Percentiles rank a stretch among this genome's conserved stretches.
These are phyloP conservation scores for Emydocephalus ijimae DNA, from an alignment of 2,113 vertebrate species.

Conservation along the genomic window DNA sequence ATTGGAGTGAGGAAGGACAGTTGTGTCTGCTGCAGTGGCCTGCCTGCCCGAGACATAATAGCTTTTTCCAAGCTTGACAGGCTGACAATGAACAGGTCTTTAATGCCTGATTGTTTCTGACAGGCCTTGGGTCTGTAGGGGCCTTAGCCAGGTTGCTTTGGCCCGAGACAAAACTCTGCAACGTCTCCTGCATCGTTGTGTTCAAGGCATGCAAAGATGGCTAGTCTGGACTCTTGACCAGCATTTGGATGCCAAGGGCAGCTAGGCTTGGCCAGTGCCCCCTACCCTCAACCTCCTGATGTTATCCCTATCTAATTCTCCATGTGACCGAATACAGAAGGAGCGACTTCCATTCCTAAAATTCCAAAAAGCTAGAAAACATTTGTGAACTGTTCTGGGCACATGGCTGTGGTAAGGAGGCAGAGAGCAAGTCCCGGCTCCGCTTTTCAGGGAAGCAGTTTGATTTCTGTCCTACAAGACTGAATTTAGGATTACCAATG, in stretches of 20 bases:
- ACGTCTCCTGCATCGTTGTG: background rate
- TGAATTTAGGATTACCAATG: background rate
- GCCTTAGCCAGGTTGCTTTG: background rate
- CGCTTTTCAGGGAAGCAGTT: too few relatives aligned
- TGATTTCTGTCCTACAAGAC: too few relatives aligned
- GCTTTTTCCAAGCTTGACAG: slow-evolving; percentile 13
- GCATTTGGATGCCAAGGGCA: background rate
- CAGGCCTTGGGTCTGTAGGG: slow-evolving; percentile 17
- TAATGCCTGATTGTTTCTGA: slow-evolving; percentile 29
- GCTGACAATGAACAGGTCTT: background rate
- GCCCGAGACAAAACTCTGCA: background rate
- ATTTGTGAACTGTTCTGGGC: too few relatives aligned
- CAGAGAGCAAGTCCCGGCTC: background rate
- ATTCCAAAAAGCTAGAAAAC: background rate
- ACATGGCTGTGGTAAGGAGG: too few relatives aligned
- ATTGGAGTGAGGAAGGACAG: background rate
- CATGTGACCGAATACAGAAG: background rate
- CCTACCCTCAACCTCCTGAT: background rate
- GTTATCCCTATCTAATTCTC: background rate
- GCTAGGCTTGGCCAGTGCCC: background rate
- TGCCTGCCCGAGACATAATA: background rate
- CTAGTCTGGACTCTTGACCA: background rate
- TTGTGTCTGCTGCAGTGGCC: background rate
- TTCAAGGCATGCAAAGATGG: background rate
- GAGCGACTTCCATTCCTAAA: background rate